Evolutionary conservation across 1,140 invertebrate species (phyloP).

Genomic region (Trissolcus basalis): DNA sequence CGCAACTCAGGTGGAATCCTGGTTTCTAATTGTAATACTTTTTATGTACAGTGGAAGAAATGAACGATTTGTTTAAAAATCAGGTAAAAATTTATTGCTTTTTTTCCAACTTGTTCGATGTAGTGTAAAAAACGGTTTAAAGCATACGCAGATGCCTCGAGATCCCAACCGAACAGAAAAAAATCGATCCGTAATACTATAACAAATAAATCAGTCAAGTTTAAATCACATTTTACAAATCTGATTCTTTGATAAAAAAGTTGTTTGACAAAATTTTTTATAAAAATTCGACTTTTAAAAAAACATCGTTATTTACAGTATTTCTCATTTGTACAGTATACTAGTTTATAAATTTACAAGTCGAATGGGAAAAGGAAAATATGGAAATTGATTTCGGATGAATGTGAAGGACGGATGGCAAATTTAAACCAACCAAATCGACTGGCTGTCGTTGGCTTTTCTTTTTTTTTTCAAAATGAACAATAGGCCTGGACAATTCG

Average conservation of each 20-base stretch:
- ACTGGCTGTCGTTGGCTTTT: no score
- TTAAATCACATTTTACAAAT: neutral
- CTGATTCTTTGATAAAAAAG: neutral
- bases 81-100: constrained; percentile 38
- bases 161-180: constrained; percentile 15
- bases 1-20: constrained; percentile 88
- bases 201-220: neutral
- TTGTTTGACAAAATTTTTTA: no score
- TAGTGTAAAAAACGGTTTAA: constrained; percentile 8
- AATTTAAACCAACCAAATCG: neutral
- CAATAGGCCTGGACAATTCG: constrained; percentile 36
- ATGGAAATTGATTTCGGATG: no score
- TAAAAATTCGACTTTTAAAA: no score
- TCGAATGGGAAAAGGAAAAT: no score
- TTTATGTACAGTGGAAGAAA: neutral
- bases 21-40: constrained; percentile 81
- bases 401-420: neutral
- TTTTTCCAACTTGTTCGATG: neutral
- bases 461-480: constrained; percentile 17
- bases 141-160: constrained; percentile 22
- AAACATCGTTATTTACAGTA: no score
- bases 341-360: no score
- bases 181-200: constrained; percentile 22
- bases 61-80: constrained; percentile 21
- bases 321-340: no score